A percentile compares a stretch with the other conserved stretches of the same genome.
Conservation (phyloP, 2,888 invertebrate species). For the Scaptodrosophila latifasciaeformis region DNA sequence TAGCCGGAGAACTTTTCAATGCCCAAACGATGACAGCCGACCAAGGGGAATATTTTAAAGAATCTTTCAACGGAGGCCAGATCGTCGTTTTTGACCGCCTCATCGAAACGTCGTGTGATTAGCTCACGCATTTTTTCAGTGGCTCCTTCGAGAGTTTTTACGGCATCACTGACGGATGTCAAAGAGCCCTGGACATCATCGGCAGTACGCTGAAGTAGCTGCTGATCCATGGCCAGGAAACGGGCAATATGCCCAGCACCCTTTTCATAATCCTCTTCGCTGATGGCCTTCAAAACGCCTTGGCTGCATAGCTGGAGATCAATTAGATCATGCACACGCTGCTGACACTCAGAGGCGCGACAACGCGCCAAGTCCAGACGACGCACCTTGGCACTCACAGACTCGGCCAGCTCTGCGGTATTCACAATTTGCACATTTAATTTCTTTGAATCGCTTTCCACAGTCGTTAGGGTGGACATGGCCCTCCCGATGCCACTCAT, state of each 20-base stretch:
- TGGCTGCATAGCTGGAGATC: slow-evolving; percentile 97
- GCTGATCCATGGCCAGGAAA: slow-evolving; percentile 94
- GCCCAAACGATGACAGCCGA: slow-evolving; percentile 93
- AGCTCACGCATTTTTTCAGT: slow-evolving; percentile 79
- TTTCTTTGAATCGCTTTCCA: slow-evolving; percentile 86
- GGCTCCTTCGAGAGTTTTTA: slow-evolving; percentile 81
- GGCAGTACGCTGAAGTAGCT: slow-evolving; percentile 84
- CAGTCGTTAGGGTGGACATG: slow-evolving; percentile 85
- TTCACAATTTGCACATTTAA: slow-evolving; percentile 89
- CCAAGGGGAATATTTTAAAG: slow-evolving; percentile 96
- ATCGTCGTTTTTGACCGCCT: slow-evolving; percentile 91
- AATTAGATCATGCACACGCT: slow-evolving; percentile 94
- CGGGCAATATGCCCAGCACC: slow-evolving; percentile 96
- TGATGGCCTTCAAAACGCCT: slow-evolving; percentile 96
- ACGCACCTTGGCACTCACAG: slow-evolving; percentile 96
- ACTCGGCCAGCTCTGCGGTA: slow-evolving; percentile 92
- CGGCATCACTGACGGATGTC: slow-evolving; percentile 75
- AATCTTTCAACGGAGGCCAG: slow-evolving; percentile 93
- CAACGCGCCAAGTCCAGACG: slow-evolving; percentile 91
- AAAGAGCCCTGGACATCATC: slow-evolving; percentile 81
- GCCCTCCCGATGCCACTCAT: slow-evolving; percentile 87
- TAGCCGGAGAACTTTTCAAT: slow-evolving; percentile 91
- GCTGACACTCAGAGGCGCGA: slow-evolving; percentile 94
- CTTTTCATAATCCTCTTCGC: slow-evolving; percentile 96
- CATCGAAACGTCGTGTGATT: slow-evolving; percentile 88